Percentiles rank a stretch among this genome's conserved stretches.
phyloP scores from a whole-genome alignment of 2,888 invertebrate species.

The Timema cristinae region DNA sequence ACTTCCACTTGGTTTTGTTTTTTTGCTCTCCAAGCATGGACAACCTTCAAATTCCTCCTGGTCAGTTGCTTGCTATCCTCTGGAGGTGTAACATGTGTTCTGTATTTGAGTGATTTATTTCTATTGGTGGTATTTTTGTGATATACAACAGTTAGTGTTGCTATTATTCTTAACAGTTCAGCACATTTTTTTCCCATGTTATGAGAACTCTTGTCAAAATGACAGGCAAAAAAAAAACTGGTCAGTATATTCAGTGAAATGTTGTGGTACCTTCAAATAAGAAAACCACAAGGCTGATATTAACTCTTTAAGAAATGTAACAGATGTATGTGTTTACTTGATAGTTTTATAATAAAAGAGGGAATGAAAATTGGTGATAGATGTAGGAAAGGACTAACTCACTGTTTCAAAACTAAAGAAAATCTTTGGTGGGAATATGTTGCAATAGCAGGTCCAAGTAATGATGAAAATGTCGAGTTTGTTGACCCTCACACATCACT shows the following conservation, averaged over 20 bases:
- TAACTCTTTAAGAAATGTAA: too few species aligned
- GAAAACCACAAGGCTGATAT: background rate
- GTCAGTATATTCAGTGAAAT: too few species aligned
- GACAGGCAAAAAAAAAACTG: too few species aligned
- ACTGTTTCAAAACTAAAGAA: conserved; percentile 5
- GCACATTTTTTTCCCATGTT: too few species aligned
- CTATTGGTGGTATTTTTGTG: background rate
- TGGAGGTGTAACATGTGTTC: too few species aligned
- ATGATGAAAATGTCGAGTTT: background rate
- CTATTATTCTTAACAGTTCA: too few species aligned
- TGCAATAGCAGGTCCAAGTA: conserved; percentile 1
- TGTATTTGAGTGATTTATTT: conserved; percentile 5
- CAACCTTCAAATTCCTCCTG: too few species aligned
- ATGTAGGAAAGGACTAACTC: background rate
- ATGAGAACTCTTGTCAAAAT: too few species aligned
- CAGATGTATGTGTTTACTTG: background rate
- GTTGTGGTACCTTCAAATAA: background rate
- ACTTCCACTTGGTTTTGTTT: too few species aligned
- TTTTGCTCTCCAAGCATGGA: background rate
- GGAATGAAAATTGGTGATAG: background rate
- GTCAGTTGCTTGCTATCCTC: too few species aligned
- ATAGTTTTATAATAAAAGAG: background rate
- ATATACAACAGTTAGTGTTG: too few species aligned
- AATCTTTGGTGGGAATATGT: background rate
- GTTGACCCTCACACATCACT: conserved; percentile 1